Conservation (phyloP, 2,113 vertebrate genomes). For the Burhinus bistriatus region DNA sequence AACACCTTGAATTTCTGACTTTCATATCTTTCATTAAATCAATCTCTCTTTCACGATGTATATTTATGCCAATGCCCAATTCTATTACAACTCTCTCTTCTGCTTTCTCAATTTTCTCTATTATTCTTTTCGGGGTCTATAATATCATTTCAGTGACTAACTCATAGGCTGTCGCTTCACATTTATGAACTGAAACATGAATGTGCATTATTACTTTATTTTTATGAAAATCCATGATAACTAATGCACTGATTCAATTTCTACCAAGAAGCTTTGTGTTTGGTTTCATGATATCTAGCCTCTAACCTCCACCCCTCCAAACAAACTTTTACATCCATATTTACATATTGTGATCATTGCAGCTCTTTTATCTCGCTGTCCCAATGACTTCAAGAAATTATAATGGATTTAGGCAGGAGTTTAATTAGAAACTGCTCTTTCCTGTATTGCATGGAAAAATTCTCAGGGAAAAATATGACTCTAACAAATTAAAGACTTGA, state of each 20-base stretch:
- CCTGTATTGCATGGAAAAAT: not conserved
- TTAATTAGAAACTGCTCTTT: not conserved
- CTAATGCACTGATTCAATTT: not conserved
- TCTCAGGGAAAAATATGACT: not conserved
- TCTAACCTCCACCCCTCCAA: not conserved
- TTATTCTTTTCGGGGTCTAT: not conserved
- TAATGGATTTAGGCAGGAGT: not conserved
- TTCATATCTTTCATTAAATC: conserved; percentile 37
- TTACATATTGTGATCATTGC: not conserved
- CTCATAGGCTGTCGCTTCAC: conserved; percentile 39
- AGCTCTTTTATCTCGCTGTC: not conserved
- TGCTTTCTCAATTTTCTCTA: conserved; percentile 30
- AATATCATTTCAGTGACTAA: conserved; percentile 28
- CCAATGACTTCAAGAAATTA: not conserved
- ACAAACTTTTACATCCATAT: conserved; percentile 2
- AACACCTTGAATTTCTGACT: conserved; percentile 11
- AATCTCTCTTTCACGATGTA: conserved; percentile 28
- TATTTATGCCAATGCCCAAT: conserved; percentile 33
- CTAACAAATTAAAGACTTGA: not conserved
- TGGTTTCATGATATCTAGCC: not conserved
- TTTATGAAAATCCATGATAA: conserved; percentile 31
- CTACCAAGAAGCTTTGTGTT: not conserved
- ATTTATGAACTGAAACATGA: conserved; percentile 30
- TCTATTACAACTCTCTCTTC: conserved; percentile 9
- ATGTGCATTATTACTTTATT: not conserved